Base-by-base conservation (phyloP, 2,113 vertebrate species). In the Tauraco erythrolophus region DNA sequence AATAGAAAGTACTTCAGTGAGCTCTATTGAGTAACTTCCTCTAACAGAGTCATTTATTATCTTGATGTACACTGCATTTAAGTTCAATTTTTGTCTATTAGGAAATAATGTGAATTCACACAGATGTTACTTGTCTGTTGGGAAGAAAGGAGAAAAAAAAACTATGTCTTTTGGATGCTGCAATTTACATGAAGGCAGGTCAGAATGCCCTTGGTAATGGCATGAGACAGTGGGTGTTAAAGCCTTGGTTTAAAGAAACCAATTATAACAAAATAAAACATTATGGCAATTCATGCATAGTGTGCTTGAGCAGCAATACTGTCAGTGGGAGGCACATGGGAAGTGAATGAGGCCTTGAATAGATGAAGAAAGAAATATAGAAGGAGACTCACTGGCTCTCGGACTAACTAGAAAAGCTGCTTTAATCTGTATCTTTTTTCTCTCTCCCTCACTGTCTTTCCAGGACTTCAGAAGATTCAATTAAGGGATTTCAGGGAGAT, bases 241-340 rank as follows among this genome's bases (percentile, higher is more conserved):
- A 94, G 81, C 46, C 66, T 97, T 88, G 69, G 94, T 88, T 96
- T 96, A 90, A 95, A 94, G 80, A 97, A 97, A 85, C 78, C 83
- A 95, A 93, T 97, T 95, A 88, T 81, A 94, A 84, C 87, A 97
- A 97, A 97, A 97, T 96, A 95, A 97, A 96, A 95, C 91, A 97
- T 97, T 91, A 95, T 85, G 62, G 91, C 86, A 91, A 58, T 69
- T 81, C 91, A 72, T 94, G 84, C 82, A 84, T 82, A 93, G 94
- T 72, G 77, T 85, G 62, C 91, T 89, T 89, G 76, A 78, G 85
- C 56, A 80, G 91, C 77, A 92, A 33, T 91, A 53, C 88, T 74
- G 81, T 76, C 87, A 84, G 57, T 88, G 65, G 92, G 95, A 84
- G 82, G 74, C 77, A 93, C 78, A 87, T 33, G 58, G 60, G 61